Evolutionary conservation across 1,140 invertebrate species (phyloP).

Genomic region (Drosophila serrata): DNA sequence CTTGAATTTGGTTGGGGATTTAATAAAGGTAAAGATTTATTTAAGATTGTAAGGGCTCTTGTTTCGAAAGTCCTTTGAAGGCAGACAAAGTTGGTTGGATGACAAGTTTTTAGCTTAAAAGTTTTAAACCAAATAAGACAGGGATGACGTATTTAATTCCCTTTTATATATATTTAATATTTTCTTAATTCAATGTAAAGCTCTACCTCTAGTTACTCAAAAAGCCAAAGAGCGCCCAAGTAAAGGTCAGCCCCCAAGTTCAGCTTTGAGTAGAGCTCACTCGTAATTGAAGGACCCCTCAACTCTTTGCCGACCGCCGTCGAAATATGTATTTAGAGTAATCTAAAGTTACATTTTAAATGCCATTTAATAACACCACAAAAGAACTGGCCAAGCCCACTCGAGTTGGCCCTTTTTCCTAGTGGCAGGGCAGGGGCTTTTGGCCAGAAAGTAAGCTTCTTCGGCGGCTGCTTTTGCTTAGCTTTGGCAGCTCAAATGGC

Average conservation of each 20-base stretch:
- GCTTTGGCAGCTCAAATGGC: constrained; percentile 69
- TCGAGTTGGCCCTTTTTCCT: constrained; percentile 21
- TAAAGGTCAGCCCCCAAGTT: constrained; percentile 23
- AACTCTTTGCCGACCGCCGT: constrained; percentile 27
- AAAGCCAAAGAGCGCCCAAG: background rate
- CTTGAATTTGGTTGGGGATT: constrained; percentile 9
- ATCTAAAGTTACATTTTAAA: constrained; percentile 77
- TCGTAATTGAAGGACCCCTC: constrained; percentile 37
- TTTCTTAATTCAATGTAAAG: background rate
- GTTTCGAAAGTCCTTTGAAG: background rate
- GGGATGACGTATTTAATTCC: background rate
- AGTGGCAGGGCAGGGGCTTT: constrained; percentile 15
- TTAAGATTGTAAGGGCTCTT: constrained; percentile 16
- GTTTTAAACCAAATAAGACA: background rate
- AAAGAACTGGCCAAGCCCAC: constrained; percentile 64
- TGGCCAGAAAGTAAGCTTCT: constrained; percentile 58
- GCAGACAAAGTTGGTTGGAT: background rate
- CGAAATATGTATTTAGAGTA: constrained; percentile 61
- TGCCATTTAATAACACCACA: constrained; percentile 81
- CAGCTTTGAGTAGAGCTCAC: constrained; percentile 9
- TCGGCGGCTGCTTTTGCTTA: constrained; percentile 38
- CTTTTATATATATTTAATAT: background rate
- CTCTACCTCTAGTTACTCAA: background rate
- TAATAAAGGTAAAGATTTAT: constrained; percentile 26
- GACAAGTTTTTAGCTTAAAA: constrained; percentile 6